These are phyloP conservation scores for Acromyrmex echinatior DNA, from an alignment of 1,140 invertebrate genomes.

Conservation along the genomic window DNA sequence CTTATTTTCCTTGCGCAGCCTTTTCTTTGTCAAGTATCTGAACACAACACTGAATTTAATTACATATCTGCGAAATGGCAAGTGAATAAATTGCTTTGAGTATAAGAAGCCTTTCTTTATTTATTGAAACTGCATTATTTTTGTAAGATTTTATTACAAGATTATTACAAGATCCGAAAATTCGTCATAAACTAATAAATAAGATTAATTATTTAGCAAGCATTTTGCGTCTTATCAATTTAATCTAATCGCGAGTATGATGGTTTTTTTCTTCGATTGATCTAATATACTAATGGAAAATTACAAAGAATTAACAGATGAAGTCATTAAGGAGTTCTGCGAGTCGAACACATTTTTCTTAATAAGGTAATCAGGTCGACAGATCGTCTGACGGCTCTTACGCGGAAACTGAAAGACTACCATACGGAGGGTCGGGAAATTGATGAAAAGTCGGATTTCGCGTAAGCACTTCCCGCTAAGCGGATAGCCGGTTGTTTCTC, in stretches of 20 bases:
- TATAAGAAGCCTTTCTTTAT: not conserved
- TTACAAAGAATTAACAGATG: not conserved
- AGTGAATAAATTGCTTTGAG: not conserved
- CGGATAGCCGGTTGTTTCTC: constrained; percentile 66
- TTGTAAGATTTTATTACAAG: not conserved
- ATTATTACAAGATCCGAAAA: not conserved
- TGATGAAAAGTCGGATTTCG: constrained; percentile 77
- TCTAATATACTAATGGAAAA: not conserved
- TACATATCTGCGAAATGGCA: not conserved
- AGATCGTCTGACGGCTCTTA: constrained; percentile 1
- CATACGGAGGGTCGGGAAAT: constrained; percentile 66
- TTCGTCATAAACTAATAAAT: not conserved
- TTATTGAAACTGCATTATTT: not conserved
- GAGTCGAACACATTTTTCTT: constrained; percentile 11
- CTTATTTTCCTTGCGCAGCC: not conserved
- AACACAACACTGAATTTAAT: not conserved
- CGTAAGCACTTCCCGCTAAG: constrained; percentile 66
- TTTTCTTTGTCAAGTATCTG: not conserved
- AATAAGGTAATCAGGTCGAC: constrained; percentile 34
- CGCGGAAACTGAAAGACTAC: constrained; percentile 4
- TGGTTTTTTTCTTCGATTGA: not conserved
- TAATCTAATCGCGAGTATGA: not conserved
- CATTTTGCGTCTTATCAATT: not conserved
- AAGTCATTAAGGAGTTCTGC: not conserved
- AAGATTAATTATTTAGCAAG: constrained; percentile 16